phyloP scores from a whole-genome alignment of 2,888 invertebrate species.

The Schizotus pectinicornis region DNA sequence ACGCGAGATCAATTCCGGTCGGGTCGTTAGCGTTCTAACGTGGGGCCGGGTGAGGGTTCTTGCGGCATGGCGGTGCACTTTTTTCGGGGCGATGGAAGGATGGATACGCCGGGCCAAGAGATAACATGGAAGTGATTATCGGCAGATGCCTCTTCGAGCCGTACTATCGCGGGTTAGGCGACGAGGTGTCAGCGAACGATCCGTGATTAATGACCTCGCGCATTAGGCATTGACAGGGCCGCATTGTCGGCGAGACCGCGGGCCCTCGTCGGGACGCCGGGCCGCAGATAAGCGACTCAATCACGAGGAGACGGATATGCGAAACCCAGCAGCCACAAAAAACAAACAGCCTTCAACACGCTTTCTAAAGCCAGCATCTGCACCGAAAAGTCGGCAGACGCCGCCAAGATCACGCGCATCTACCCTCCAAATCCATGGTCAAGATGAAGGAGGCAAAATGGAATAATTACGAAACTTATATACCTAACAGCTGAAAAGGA shows the following conservation, averaged over 20 bases:
- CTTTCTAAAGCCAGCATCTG: too few species aligned
- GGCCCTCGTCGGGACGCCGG: background rate
- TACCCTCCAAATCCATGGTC: too few species aligned
- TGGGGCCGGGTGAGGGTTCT: slow-evolving; percentile 28
- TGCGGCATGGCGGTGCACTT: slow-evolving; percentile 27
- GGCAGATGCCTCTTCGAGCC: slow-evolving; percentile 48
- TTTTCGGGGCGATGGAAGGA: slow-evolving; percentile 39
- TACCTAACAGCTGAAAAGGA: too few species aligned
- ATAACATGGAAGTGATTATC: slow-evolving; percentile 56
- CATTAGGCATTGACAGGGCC: slow-evolving; percentile 57
- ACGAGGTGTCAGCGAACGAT: slow-evolving; percentile 49
- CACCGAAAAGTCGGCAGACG: too few species aligned
- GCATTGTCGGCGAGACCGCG: slow-evolving; percentile 49
- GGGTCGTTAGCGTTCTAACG: slow-evolving; percentile 36
- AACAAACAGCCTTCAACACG: too few species aligned
- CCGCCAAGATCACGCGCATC: too few species aligned
- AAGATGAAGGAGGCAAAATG: too few species aligned
- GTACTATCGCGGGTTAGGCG: slow-evolving; percentile 49
- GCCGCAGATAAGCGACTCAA: too few species aligned
- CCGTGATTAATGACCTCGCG: slow-evolving; percentile 56
- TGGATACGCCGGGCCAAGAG: slow-evolving; percentile 39
- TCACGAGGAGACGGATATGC: background rate
- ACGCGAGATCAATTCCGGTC: slow-evolving; percentile 39
- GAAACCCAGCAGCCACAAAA: too few species aligned
- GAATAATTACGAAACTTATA: too few species aligned